phyloP scores from a whole-genome alignment of 2,797 vertebrate species.

The Amblyopsis hoosieri region DNA sequence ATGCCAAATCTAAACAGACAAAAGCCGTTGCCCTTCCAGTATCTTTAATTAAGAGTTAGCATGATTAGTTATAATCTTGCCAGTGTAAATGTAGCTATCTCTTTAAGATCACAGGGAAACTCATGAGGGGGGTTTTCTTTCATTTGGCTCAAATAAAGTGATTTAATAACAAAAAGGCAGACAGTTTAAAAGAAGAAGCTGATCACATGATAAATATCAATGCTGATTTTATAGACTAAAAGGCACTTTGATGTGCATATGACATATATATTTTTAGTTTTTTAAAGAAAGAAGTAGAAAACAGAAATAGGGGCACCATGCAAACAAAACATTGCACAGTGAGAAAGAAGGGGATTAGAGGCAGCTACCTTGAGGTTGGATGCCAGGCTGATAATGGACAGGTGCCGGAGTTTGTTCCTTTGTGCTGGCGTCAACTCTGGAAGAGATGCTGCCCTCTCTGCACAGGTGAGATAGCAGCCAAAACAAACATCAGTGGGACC shows the following conservation, averaged over 20 bases:
- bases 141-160: slow-evolving; percentile 18
- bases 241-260: slow-evolving; percentile 11
- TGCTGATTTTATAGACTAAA: slow-evolving; percentile 15
- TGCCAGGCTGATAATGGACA: slow-evolving; percentile 95
- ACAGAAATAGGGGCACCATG: not conserved
- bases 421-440: slow-evolving; percentile 92
- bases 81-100: slow-evolving; percentile 34
- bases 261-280: not conserved
- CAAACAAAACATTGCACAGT: slow-evolving; percentile 8
- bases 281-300: not conserved
- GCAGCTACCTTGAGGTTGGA: slow-evolving; percentile 91
- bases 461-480: slow-evolving; percentile 12
- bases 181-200: slow-evolving; percentile 23
- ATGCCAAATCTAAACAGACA: slow-evolving; percentile 18
- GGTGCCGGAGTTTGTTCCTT: slow-evolving; percentile 94
- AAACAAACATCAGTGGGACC: slow-evolving; percentile 7
- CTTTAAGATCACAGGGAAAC: slow-evolving; percentile 26
- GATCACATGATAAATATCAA: slow-evolving; percentile 39
- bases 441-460: slow-evolving; percentile 80
- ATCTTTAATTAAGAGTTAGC: slow-evolving; percentile 16
- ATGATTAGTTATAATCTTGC: slow-evolving; percentile 34
- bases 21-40: not conserved
- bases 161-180: slow-evolving; percentile 28
- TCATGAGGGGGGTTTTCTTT: slow-evolving; percentile 16
- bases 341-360: slow-evolving; percentile 11